phyloP scores from a whole-genome alignment of 2,888 invertebrate genomes.

The Bugulina stolonifera region DNA sequence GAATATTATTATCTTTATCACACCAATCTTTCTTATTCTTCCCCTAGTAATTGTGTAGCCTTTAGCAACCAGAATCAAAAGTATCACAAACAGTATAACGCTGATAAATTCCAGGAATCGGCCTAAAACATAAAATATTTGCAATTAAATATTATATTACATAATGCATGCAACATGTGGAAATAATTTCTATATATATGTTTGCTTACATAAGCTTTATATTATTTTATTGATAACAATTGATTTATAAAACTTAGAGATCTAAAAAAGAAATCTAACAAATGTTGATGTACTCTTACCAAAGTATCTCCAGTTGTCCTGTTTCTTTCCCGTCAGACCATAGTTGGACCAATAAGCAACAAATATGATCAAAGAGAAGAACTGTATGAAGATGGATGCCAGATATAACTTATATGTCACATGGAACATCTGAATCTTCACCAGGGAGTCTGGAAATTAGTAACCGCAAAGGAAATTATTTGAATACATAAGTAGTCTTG shows the following conservation, averaged over 20 bases:
- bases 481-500: too few species aligned
- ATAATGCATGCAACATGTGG: too few species aligned
- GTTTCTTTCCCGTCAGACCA: background rate
- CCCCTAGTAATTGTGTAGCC: slow-evolving; percentile 81
- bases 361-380: slow-evolving; percentile 58
- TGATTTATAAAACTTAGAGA: too few species aligned
- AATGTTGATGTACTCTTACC: background rate
- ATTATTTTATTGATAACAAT: too few species aligned
- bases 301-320: slow-evolving; percentile 13
- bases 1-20: slow-evolving; percentile 69
- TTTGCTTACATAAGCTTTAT: too few species aligned
- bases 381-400: slow-evolving; percentile 65
- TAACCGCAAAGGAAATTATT: too few species aligned
- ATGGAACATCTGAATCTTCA: slow-evolving; percentile 74
- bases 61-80: slow-evolving; percentile 72
- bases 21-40: slow-evolving; percentile 64
- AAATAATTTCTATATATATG: too few species aligned
- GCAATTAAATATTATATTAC: too few species aligned
- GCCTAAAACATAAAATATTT: slow-evolving; percentile 55
- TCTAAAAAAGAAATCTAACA: too few species aligned
- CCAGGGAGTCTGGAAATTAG: slow-evolving; percentile 65
- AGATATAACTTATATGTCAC: slow-evolving; percentile 81
- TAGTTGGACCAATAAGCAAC: slow-evolving; percentile 19
- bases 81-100: slow-evolving; percentile 67
- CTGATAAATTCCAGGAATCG: slow-evolving; percentile 65